Evolutionary conservation across 1,140 invertebrate genomes (phyloP).

Genomic region (Lysiphlebus fabarum): DNA sequence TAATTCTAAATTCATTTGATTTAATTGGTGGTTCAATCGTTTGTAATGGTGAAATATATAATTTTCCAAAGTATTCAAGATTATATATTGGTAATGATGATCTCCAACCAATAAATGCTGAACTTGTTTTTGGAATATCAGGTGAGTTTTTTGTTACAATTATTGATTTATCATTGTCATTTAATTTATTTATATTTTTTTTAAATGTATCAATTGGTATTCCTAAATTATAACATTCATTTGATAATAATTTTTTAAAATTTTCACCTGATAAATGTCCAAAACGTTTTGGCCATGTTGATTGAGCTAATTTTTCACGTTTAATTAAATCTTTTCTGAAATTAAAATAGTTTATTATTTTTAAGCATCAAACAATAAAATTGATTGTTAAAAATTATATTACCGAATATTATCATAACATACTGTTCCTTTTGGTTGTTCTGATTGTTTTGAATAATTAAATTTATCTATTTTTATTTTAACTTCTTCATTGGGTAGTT

Average conservation of each 20-base stretch:
- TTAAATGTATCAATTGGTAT: background rate
- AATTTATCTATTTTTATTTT: too few relatives aligned
- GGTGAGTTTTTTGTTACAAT: conserved; percentile 33
- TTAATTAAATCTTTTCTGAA: conserved; percentile 42
- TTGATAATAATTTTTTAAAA: conserved; percentile 36
- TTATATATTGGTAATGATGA: conserved; percentile 41
- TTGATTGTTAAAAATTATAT: too few relatives aligned
- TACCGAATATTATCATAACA: too few relatives aligned
- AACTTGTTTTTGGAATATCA: conserved; percentile 39
- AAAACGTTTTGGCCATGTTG: conserved; percentile 37
- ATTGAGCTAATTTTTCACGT: conserved; percentile 34
- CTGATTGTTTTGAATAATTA: too few relatives aligned
- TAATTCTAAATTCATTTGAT: conserved; percentile 29
- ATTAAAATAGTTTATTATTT: background rate
- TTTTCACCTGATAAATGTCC: conserved; percentile 37
- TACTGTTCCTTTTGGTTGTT: too few relatives aligned
- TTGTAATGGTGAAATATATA: conserved; percentile 45
- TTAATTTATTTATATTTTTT: too few relatives aligned
- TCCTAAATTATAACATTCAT: background rate
- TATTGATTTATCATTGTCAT: too few relatives aligned
- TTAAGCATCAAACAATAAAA: too few relatives aligned
- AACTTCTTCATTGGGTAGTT: too few relatives aligned
- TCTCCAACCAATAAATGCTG: conserved; percentile 50
- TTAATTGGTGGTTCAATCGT: conserved; percentile 40
- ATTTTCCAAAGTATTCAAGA: conserved; percentile 45